Conservation (phyloP, 2,797 vertebrate genomes). For the Labroides dimidiatus region DNA sequence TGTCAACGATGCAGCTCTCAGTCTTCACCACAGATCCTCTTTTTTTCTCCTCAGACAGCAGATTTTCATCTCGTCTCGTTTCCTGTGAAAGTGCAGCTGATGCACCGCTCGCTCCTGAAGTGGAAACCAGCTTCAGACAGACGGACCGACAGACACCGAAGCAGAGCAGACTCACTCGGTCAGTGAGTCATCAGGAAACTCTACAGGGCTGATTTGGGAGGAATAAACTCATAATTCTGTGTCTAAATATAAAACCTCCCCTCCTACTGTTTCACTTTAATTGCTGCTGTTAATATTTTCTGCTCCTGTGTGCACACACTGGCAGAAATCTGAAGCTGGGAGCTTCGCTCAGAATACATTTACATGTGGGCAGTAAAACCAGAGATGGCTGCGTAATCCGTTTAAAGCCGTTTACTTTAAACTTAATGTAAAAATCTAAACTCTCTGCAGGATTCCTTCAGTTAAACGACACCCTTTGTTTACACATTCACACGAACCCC, state of each 20-base stretch:
- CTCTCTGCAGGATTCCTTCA: background rate
- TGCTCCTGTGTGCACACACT: background rate
- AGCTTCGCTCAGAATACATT: background rate
- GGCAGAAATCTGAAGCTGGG: too few species aligned
- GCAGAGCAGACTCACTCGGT: background rate
- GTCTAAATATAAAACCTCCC: conserved; percentile 32
- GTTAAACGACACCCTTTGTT: background rate
- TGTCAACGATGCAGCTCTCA: too few species aligned
- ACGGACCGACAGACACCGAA: conserved; percentile 1
- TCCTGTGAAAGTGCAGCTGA: conserved; percentile 4
- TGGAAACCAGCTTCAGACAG: conserved; percentile 6
- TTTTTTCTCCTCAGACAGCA: background rate
- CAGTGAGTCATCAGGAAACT: conserved; percentile 33
- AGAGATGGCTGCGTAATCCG: too few species aligned
- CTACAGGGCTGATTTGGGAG: conserved; percentile 9
- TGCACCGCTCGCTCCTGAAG: conserved; percentile 3
- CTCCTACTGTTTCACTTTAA: background rate
- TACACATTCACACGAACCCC: too few species aligned
- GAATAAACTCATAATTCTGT: background rate
- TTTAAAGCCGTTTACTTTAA: background rate
- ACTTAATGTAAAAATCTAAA: background rate
- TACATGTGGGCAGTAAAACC: too few species aligned
- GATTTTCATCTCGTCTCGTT: background rate
- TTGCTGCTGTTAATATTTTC: background rate
- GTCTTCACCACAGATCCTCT: background rate